Evolutionary conservation across 35 echinoderm and acorn worm species (phyloP).

Genomic region (Anneissia japonica): DNA sequence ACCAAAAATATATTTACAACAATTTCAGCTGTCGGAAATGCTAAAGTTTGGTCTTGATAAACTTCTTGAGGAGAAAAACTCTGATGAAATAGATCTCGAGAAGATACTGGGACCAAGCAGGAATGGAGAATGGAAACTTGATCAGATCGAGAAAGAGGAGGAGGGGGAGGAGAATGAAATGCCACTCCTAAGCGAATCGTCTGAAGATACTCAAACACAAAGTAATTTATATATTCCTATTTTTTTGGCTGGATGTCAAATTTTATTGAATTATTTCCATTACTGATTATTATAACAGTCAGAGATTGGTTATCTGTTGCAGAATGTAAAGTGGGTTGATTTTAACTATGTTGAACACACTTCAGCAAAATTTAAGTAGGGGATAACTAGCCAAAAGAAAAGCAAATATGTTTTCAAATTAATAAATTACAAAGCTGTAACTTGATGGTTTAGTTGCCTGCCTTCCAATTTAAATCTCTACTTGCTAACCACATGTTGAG

Average conservation of each 20-base stretch:
- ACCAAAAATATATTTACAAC: no score
- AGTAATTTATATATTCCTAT: background rate
- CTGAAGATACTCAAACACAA: background rate
- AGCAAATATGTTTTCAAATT: no score
- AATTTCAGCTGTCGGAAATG: constrained; percentile 82
- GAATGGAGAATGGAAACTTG: constrained; percentile 68
- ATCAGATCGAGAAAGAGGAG: constrained; percentile 27
- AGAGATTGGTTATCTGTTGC: background rate
- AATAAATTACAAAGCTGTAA: no score
- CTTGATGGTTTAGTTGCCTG: no score
- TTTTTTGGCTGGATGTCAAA: background rate
- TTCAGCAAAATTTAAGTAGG: no score
- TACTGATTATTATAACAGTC: background rate
- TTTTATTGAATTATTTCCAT: background rate
- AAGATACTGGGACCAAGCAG: constrained; percentile 72
- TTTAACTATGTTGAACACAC: no score
- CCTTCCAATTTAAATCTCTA: no score
- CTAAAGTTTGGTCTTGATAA: constrained; percentile 94
- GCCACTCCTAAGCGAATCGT: background rate
- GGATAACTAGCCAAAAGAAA: no score
- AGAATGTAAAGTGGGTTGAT: no score
- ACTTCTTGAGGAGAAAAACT: constrained; percentile 59
- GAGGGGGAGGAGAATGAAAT: constrained; percentile 4
- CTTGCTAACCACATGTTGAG: no score
- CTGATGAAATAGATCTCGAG: constrained; percentile 51